Conservation (phyloP, 2,113 vertebrate species). For the Erpornis zantholeuca region DNA sequence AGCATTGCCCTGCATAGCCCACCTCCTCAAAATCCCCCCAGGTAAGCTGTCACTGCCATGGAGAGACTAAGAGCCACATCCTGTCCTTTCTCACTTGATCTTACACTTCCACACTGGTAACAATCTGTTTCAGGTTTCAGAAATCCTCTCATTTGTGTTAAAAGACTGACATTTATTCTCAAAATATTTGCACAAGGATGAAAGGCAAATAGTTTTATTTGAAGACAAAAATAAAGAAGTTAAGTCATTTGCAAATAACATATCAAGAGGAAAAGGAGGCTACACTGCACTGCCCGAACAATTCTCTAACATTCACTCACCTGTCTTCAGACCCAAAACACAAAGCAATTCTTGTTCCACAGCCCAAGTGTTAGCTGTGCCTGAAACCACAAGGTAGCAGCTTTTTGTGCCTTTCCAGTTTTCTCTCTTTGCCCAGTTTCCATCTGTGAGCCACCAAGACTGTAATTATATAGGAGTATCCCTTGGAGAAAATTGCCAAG, state of each 20-base stretch:
- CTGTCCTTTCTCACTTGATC: background rate
- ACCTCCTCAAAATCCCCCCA: background rate
- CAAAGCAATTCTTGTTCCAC: background rate
- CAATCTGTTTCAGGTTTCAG: background rate
- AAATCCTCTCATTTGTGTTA: background rate
- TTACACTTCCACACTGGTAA: background rate
- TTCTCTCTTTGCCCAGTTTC: background rate
- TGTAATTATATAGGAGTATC: constrained; percentile 13
- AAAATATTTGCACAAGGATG: background rate
- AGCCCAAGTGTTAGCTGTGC: background rate
- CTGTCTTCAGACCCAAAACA: background rate
- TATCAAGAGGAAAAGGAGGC: background rate
- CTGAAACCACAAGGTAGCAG: background rate
- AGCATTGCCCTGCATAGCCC: rapidly evolving
- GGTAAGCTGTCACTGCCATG: background rate
- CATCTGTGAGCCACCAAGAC: background rate
- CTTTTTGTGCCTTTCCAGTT: background rate
- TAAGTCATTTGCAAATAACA: constrained; percentile 20
- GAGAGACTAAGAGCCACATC: background rate
- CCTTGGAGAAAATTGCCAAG: constrained; percentile 8
- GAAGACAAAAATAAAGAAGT: background rate
- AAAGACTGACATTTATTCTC: constrained; percentile 13
- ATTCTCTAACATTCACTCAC: background rate
- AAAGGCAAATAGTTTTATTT: background rate
- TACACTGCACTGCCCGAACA: background rate